These are phyloP conservation scores for Trogon melanurus DNA, from an alignment of 2,113 vertebrate genomes.

Conservation along the genomic window DNA sequence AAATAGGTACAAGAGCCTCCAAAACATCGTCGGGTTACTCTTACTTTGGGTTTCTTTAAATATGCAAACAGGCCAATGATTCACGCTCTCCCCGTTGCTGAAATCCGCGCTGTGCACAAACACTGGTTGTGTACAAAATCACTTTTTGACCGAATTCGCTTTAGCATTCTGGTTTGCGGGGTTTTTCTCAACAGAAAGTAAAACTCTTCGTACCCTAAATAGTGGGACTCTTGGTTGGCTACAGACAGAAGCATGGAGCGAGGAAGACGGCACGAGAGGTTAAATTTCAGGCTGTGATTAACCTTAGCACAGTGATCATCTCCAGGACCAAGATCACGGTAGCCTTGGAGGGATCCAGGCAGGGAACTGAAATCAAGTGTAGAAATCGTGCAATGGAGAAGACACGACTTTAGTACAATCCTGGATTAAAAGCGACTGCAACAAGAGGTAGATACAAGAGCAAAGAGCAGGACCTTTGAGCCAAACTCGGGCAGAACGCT, in stretches of 20 bases:
- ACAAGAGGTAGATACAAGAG: background rate
- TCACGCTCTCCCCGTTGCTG: background rate
- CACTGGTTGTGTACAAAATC: background rate
- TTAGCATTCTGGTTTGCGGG: background rate
- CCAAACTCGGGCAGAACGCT: background rate
- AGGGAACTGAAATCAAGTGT: background rate
- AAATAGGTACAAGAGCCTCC: background rate
- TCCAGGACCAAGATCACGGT: background rate
- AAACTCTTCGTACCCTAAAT: background rate
- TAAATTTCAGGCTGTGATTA: background rate
- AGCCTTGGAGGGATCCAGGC: background rate
- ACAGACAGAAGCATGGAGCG: background rate
- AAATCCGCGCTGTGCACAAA: background rate
- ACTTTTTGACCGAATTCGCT: background rate
- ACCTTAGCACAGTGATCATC: background rate
- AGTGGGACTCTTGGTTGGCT: background rate
- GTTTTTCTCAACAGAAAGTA: background rate
- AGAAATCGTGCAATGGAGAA: background rate
- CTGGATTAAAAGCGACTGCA: background rate
- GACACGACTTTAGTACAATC: background rate
- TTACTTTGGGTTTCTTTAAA: background rate
- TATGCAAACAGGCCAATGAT: background rate
- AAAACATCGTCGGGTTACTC: background rate
- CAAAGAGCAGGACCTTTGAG: background rate
- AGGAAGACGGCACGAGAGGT: background rate